Evolutionary conservation across 1,140 invertebrate species (phyloP).

Genomic region (Zaprionus ghesquierei): DNA sequence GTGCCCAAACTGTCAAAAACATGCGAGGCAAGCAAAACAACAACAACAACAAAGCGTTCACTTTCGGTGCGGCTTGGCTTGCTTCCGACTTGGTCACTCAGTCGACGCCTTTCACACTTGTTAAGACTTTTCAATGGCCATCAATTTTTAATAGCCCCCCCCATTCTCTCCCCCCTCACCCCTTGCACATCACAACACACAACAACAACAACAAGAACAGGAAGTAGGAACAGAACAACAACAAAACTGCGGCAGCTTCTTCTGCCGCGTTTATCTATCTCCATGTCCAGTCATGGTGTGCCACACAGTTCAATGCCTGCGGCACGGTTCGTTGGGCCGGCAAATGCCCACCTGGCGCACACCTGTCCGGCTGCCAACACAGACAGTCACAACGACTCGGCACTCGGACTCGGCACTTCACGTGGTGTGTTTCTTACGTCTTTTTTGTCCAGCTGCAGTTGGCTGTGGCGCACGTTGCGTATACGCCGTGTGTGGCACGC

Average conservation of each 20-base stretch:
- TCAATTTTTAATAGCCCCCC: conserved; percentile 60
- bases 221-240: conserved; percentile 7
- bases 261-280: background rate
- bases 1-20: conserved; percentile 66
- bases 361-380: conserved; percentile 10
- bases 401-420: conserved; percentile 46
- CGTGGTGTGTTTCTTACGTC: conserved; percentile 52
- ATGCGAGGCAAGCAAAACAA: conserved; percentile 46
- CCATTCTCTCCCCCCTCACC: background rate
- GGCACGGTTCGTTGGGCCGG: conserved; percentile 64
- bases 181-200: background rate
- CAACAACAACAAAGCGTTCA: conserved; percentile 33
- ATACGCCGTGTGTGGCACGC: conserved; percentile 69
- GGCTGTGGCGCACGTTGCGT: conserved; percentile 44
- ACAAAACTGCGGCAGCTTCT: background rate
- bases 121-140: conserved; percentile 72
- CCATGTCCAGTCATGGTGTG: conserved; percentile 43
- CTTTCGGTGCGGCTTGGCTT: background rate
- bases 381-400: conserved; percentile 14
- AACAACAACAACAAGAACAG: conserved; percentile 15
- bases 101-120: conserved; percentile 48
- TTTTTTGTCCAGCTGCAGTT: conserved; percentile 37
- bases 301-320: conserved; percentile 70
- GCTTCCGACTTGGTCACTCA: conserved; percentile 12
- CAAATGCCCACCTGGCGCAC: conserved; percentile 48